Evolutionary conservation across 2,113 vertebrate genomes (phyloP), one percentile per base, ranked within the genome.

Genomic region (Ammodytes dubius): DNA sequence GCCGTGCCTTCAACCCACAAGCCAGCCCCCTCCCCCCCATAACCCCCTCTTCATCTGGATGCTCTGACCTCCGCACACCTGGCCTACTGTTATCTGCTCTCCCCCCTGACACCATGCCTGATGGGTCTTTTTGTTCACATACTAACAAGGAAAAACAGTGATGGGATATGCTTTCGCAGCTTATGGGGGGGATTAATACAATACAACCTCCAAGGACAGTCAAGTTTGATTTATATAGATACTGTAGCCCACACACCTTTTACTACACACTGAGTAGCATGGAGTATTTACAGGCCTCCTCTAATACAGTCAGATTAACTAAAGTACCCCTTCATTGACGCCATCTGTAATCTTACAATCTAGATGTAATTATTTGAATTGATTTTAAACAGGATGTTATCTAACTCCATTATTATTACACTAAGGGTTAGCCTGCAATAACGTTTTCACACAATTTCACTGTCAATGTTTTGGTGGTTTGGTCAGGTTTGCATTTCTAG

Each of bases 1-100:
- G 46, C 67, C 61, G 3, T 60, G 83, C 85, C 84, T 70, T 71
- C 77, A 70, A 83, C 70, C 73, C 79, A 66, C 11, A 27, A 27
- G 27, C 27, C 27, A 27, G 74, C 40, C 72, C 7, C 64, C 27
- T 11, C 45, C 5, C 15, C 39, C 1, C 43, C 11, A 27, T 27
- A 27, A 27, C 3, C 53, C 39, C 6, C 49, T 63, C 50, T 56
- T 37, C 69, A 46, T 67, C 82, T 68, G 64, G 71, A 87, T 63
- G 85, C 81, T 50, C 35, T 84, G 89, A 91, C 91, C 88, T 83
- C 82, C 37, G 13, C 83, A 87, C 88, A 87, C 90, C 88, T 86
- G 83, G 79, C 40, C 68, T 14, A 84, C 79, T 65, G 78, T 90
- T 82, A 78, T 90, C 77, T 73, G 76, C 71, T 85, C 71, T 85